Conservation (phyloP, 1,140 invertebrate species). For the Caerostris extrusa region DNA sequence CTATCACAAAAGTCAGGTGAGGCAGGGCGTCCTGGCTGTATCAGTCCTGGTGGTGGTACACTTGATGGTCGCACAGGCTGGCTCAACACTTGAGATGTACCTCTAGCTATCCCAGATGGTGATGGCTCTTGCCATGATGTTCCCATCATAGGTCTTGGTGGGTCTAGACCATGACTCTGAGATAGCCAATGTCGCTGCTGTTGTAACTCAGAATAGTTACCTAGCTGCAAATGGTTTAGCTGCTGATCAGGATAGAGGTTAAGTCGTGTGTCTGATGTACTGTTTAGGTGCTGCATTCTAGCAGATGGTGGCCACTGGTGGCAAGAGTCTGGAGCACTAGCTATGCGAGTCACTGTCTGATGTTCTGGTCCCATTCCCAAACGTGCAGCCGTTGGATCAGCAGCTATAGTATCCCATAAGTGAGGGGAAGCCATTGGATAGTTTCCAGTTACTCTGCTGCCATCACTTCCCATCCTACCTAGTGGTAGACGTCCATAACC, state of each 20-base stretch:
- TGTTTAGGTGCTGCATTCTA: constrained; percentile 81
- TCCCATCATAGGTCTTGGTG: constrained; percentile 72
- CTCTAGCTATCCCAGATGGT: constrained; percentile 51
- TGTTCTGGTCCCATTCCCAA: constrained; percentile 79
- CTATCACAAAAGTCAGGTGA: constrained; percentile 78
- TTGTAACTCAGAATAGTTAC: neutral
- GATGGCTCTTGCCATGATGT: constrained; percentile 65
- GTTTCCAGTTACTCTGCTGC: constrained; percentile 16
- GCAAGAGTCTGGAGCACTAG: constrained; percentile 89
- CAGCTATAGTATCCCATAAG: neutral
- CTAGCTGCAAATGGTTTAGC: constrained; percentile 40
- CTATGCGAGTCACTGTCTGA: constrained; percentile 87
- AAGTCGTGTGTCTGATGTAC: constrained; percentile 82
- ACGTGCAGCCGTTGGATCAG: neutral
- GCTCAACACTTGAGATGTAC: constrained; percentile 69
- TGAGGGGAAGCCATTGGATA: constrained; percentile 78
- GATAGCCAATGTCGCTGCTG: constrained; percentile 67
- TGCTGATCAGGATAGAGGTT: constrained; percentile 78
- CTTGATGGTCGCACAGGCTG: constrained; percentile 78
- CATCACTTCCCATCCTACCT: constrained; percentile 79
- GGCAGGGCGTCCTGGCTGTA: constrained; percentile 77
- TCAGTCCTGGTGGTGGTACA: constrained; percentile 78
- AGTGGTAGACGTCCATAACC: constrained; percentile 42
- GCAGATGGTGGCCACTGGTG: constrained; percentile 82
- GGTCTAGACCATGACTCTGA: constrained; percentile 68